These are phyloP conservation scores for Eumerus sabulonum DNA, from an alignment of 2,888 invertebrate species.

Conservation along the genomic window DNA sequence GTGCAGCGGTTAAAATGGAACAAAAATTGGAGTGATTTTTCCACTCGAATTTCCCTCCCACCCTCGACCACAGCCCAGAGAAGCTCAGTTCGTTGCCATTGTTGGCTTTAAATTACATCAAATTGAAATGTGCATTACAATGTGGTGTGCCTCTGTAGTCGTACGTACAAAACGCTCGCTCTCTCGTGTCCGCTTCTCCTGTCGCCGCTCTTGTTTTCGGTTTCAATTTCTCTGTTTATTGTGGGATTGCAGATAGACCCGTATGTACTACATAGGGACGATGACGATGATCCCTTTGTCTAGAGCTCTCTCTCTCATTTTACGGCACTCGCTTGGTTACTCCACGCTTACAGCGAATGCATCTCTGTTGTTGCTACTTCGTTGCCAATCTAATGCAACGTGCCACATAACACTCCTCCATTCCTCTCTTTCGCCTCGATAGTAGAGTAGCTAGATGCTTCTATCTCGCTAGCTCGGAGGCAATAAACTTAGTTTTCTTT, in stretches of 20 bases:
- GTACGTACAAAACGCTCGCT: slow-evolving; percentile 19
- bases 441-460: no score
- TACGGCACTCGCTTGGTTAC: no score
- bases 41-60: slow-evolving; percentile 38
- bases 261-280: slow-evolving; percentile 29
- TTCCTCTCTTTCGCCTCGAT: no score
- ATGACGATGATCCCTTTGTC: slow-evolving; percentile 49
- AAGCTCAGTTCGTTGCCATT: slow-evolving; percentile 57
- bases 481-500: slow-evolving; percentile 63
- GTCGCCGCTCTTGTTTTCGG: no score
- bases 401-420: no score
- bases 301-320: slow-evolving; percentile 2
- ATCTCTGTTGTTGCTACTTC: no score
- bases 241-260: slow-evolving; percentile 42
- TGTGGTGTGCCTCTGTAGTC: slow-evolving; percentile 38
- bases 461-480: slow-evolving; percentile 39
- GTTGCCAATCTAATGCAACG: no score
- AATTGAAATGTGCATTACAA: slow-evolving; percentile 59
- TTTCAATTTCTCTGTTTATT: slow-evolving; percentile 14
- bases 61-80: neutral
- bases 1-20: slow-evolving; percentile 40
- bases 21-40: slow-evolving; percentile 61
- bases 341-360: no score
- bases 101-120: slow-evolving; percentile 61
- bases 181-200: neutral